Base-by-base conservation (phyloP, 2,797 vertebrate species). In the Orestias chungarensis region DNA sequence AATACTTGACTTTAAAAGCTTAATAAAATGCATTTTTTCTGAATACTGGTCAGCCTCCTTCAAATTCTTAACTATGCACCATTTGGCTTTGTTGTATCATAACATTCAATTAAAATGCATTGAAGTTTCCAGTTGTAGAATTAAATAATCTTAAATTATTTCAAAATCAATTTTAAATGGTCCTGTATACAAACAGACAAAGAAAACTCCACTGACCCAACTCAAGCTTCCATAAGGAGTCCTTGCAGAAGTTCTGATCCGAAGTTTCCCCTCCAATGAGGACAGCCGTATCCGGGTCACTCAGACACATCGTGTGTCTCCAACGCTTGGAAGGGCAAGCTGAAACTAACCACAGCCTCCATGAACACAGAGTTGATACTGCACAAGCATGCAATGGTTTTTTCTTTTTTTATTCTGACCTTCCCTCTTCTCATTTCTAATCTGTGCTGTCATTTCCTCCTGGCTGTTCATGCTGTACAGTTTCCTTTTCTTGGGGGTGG, bases 231-330 rank as follows among this genome's bases (percentile, higher is more conserved):
- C 97, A 95, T 33, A 96, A 66, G 0, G 79, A 89, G 83, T 95
- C 96, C 55, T 85, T 71, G 88, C 95, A 94, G 61, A 79, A 75
- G 72, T 77, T 88, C 31, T 95, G 93, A 71, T 93, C 73, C 0
- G 81, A 68, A 0, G 93, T 92, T 89, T 96, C 95, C 64, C 96
- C 96, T 57, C 96, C 96, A 3, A 97, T 92, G 71, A 97, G 87
- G 86, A 97, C 66, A 80, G 94, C 96, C 0, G 95, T 97, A 50
- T 94, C 86, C 11, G 81, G 87, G 81, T 97, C 96, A 82, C 89
- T 95, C 82, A 97, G 91, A 87, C 96, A 97, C 95, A 97, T 94
- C 0, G 93, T 79, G 23, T 97, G 97, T 78, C 93, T 93, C 95
- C 96, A 97, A 54, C 96, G 95, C n/a, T 88, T 86, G 18, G 96